phyloP scores from a whole-genome alignment of 2,797 vertebrate genomes.

The Sebastes minor region DNA sequence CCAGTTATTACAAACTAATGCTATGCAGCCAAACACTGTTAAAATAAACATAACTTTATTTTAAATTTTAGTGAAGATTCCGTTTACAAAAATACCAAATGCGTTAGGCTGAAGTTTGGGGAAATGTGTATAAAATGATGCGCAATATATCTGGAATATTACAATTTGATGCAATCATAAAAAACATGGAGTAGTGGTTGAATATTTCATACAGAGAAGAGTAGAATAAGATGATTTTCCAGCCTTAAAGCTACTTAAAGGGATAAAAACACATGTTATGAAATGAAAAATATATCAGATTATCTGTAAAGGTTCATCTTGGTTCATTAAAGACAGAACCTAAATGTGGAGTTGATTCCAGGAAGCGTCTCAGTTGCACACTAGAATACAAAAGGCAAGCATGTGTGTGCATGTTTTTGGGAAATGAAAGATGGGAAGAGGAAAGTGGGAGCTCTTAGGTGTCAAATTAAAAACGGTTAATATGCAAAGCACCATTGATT shows the following conservation, averaged over 20 bases:
- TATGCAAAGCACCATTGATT: conserved; percentile 51
- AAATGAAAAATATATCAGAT: not conserved
- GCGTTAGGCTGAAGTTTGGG: not conserved
- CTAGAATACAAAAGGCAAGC: not conserved
- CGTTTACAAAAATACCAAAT: not conserved
- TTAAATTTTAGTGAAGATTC: not conserved
- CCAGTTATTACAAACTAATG: no score
- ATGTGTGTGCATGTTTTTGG: conserved; percentile 2
- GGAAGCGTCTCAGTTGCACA: not conserved
- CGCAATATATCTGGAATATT: not conserved
- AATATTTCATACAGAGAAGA: not conserved
- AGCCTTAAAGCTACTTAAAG: not conserved
- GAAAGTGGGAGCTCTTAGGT: conserved; percentile 8
- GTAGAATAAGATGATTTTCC: not conserved
- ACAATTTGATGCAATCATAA: not conserved
- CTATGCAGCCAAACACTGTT: not conserved
- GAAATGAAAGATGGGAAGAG: conserved; percentile 18
- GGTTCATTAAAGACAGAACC: not conserved
- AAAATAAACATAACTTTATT: no score
- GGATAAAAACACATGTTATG: not conserved
- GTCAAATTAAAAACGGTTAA: conserved; percentile 47
- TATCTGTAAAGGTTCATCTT: not conserved
- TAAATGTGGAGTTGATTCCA: not conserved
- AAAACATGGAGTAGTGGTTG: not conserved
- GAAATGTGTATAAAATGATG: not conserved